Base-by-base conservation (phyloP, 2,888 invertebrate genomes). In the Amaurobius ferox region DNA sequence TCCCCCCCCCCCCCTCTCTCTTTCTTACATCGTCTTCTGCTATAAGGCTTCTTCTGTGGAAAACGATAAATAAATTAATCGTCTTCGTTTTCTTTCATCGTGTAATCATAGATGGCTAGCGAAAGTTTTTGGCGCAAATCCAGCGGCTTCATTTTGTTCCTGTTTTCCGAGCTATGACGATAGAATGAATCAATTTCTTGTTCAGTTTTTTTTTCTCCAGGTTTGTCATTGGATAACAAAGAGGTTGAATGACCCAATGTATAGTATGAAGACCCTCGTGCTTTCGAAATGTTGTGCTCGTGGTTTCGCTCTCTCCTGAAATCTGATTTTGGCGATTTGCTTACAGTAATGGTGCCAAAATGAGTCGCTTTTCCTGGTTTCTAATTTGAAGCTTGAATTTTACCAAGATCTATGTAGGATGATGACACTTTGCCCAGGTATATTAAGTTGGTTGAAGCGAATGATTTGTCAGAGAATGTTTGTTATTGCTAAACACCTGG, bases 191-290 rank as follows among this genome's bases (percentile, higher is more conserved):
- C 35, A 9, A 7, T 40, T 28, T 44, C 28, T 23, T 55, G 9
- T 62, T 35, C 62, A 28, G 48, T 5, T n/a, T 40, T 26, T n/a
- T 61, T 40, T 71, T 39, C 62, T 30, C 39, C 66, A 29, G 19
- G 67, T 76, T 16, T 76, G 67, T 76, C 67, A 68, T 68, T 55
- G 35, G 77, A 61, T 61, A 70, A 70, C 78, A 70, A 62, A 40
- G 16, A 23, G 67, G 78, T 78, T 78, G 78, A 78, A 78, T 62
- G 78, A 70, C 78, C 78, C 62, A 26, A n/a, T 35, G n/a, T 68
- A n/a, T n/a, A n/a, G n/a, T n/a, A 9, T 68, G 35, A 39, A 26
- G 39, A 9, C 35, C 39, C 26, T 23, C 67, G 39, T 55, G 55
- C 5, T 55, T 55, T 55, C 23, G 19, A 23, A 2, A 11, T 55